Conservation (phyloP, 2,797 vertebrate species). For the Cuculus canorus region DNA sequence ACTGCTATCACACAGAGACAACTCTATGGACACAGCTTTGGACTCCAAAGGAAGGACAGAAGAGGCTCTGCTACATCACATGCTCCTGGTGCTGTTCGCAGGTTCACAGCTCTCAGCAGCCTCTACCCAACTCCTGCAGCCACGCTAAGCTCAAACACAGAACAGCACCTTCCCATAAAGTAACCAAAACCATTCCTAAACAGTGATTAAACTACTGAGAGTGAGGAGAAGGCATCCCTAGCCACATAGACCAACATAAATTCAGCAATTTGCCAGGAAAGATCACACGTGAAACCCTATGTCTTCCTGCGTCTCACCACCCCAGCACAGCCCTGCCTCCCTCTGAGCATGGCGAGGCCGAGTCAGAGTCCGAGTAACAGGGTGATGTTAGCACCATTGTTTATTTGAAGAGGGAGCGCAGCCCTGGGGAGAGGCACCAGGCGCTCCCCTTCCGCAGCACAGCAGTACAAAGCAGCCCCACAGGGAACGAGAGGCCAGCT, state of each 20-base stretch:
- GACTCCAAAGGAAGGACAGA: background rate
- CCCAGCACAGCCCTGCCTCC: background rate
- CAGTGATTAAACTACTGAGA: accelerated
- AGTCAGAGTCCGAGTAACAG: background rate
- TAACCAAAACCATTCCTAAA: background rate
- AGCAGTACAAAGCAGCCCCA: background rate
- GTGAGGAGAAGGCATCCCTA: accelerated
- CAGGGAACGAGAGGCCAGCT: accelerated
- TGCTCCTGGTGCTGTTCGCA: accelerated
- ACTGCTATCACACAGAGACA: background rate
- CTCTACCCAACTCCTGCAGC: background rate
- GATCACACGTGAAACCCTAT: background rate
- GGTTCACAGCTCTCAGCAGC: background rate
- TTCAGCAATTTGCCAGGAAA: background rate
- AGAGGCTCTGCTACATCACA: background rate
- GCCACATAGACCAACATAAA: background rate
- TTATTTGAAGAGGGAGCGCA: constrained; percentile 38
- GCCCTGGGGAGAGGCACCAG: background rate
- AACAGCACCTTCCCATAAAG: background rate
- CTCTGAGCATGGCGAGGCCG: accelerated
- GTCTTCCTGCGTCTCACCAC: background rate
- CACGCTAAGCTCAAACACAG: accelerated
- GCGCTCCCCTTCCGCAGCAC: background rate
- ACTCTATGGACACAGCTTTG: accelerated
- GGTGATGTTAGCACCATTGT: constrained; percentile 35